Evolutionary conservation across 2,113 vertebrate genomes (phyloP).

Genomic region (Eptesicus fuscus): DNA sequence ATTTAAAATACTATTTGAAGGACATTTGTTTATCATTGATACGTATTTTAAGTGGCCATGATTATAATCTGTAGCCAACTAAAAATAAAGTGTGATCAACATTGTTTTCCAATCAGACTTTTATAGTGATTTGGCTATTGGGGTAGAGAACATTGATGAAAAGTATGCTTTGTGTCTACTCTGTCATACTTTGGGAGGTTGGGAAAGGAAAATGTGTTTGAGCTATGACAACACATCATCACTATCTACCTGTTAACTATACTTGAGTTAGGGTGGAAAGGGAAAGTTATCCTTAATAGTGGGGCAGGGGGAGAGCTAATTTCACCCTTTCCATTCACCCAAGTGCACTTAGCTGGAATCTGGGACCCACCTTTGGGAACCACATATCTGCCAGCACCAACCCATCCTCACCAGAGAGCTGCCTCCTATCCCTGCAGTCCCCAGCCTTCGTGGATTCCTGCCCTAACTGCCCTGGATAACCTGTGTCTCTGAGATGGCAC

Average conservation of each 20-base stretch:
- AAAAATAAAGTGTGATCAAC: background rate
- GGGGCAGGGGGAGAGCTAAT: no score
- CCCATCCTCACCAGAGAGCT: background rate
- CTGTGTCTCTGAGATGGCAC: background rate
- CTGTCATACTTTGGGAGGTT: background rate
- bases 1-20: slow-evolving; percentile 12
- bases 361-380: background rate
- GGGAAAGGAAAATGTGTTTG: background rate
- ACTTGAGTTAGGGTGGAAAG: background rate
- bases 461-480: background rate
- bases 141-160: background rate
- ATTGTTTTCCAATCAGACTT: background rate
- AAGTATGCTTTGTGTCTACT: background rate
- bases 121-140: background rate
- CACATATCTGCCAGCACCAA: rapidly evolving
- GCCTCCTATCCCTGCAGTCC: no score
- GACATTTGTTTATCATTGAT: background rate
- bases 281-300: background rate
- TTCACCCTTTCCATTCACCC: background rate
- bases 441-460: background rate
- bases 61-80: background rate
- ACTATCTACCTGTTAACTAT: background rate
- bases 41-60: background rate
- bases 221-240: background rate
- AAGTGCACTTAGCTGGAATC: background rate